phyloP scores from a whole-genome alignment of 2,113 vertebrate genomes.

The Rhea americana region DNA sequence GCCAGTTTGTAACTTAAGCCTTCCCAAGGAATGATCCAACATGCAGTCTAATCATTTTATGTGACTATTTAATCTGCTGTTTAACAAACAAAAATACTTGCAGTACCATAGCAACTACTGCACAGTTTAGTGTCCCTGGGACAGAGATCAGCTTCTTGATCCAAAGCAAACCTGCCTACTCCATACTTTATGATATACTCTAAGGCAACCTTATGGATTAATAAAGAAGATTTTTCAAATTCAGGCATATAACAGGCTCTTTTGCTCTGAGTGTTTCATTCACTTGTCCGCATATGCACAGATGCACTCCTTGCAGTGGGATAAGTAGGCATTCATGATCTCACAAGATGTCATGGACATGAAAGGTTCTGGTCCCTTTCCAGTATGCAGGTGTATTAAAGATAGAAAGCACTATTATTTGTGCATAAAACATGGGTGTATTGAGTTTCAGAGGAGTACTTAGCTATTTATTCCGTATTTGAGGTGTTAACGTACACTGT shows the following conservation, averaged over 20 bases:
- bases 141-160: conserved; percentile 5
- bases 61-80: conserved; percentile 68
- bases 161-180: conserved; percentile 46
- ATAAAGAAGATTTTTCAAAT: not conserved
- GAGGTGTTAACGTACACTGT: not conserved
- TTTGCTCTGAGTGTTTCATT: not conserved
- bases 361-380: not conserved
- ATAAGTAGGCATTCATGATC: not conserved
- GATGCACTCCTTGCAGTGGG: not conserved
- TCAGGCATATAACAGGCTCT: not conserved
- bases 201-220: not conserved
- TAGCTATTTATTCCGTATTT: not conserved
- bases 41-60: conserved; percentile 60
- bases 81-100: conserved; percentile 70
- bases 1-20: conserved; percentile 63
- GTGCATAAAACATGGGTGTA: not conserved
- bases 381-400: not conserved
- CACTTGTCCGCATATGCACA: not conserved
- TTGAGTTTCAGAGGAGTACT: not conserved
- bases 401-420: not conserved
- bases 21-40: conserved; percentile 55
- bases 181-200: not conserved
- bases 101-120: conserved; percentile 69
- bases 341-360: not conserved
- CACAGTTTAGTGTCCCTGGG: conserved; percentile 19